Percentiles rank a stretch among this genome's conserved stretches.
phyloP scores from a whole-genome alignment of 2,113 vertebrate genomes.

The Pelobates fuscus region DNA sequence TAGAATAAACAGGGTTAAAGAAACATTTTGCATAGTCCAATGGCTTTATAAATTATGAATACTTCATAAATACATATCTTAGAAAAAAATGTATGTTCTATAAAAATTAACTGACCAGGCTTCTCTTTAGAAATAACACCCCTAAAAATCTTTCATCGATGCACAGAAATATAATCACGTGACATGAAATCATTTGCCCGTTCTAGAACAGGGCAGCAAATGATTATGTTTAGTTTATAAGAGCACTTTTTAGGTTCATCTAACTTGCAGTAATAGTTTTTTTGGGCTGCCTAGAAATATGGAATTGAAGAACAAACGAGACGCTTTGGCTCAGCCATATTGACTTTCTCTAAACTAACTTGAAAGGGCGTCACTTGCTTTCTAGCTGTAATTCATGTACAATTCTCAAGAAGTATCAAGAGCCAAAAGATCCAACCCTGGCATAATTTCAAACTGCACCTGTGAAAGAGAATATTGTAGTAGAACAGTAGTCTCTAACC shows the following conservation, averaged over 20 bases:
- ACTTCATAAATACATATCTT: constrained; percentile 8
- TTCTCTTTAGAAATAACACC: constrained; percentile 34
- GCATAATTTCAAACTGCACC: no score
- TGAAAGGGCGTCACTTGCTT: no score
- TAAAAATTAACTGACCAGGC: constrained; percentile 45
- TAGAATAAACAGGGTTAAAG: constrained; percentile 6
- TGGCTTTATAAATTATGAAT: not conserved
- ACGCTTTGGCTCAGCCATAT: no score
- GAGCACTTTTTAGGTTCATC: not conserved
- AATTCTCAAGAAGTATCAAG: no score
- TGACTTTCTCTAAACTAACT: no score
- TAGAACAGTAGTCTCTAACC: no score
- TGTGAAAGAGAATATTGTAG: no score
- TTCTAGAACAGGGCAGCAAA: constrained; percentile 16
- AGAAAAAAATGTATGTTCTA: no score
- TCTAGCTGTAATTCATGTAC: no score
- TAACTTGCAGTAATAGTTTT: constrained; percentile 2
- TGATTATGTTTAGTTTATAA: constrained; percentile 6
- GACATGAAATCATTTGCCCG: constrained; percentile 27
- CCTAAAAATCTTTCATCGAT: constrained; percentile 21
- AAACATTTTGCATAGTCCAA: not conserved
- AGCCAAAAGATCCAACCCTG: no score
- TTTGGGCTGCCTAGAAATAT: constrained; percentile 7
- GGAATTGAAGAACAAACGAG: not conserved
- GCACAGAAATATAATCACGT: constrained; percentile 44